Percentiles rank a stretch among this genome's conserved stretches.
Conservation (phyloP, 2,113 vertebrate species). For the Rana temporaria region DNA sequence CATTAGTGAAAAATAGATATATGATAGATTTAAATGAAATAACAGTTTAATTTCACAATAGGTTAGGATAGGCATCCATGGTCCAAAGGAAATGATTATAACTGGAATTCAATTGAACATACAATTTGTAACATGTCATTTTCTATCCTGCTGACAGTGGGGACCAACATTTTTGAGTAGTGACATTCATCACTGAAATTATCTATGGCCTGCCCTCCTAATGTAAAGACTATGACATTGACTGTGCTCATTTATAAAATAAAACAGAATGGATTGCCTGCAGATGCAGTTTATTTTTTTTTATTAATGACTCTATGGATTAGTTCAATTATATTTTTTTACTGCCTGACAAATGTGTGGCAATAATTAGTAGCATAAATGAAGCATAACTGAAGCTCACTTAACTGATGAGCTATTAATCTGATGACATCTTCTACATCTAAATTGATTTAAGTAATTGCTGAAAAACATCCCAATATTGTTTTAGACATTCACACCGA, state of each 20-base stretch:
- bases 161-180: not conserved
- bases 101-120: constrained; percentile 5
- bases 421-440: constrained; percentile 46
- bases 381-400: constrained; percentile 48
- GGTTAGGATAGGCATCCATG: constrained; percentile 10
- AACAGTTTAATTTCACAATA: constrained; percentile 19
- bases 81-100: constrained; percentile 14
- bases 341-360: constrained; percentile 51
- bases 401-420: constrained; percentile 54
- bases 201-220: constrained; percentile 24
- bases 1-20: not conserved
- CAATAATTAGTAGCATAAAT: constrained; percentile 54
- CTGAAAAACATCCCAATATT: constrained; percentile 42
- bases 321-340: constrained; percentile 49
- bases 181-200: constrained; percentile 32
- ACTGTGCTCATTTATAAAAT: constrained; percentile 16
- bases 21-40: constrained; percentile 1
- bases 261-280: constrained; percentile 33
- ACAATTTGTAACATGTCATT: constrained; percentile 29
- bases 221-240: constrained; percentile 43
- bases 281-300: constrained; percentile 32
- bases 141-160: constrained; percentile 11
- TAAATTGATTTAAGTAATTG: constrained; percentile 47
- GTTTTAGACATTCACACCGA: constrained; percentile 46
- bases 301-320: constrained; percentile 46